Percentiles rank a stretch among this genome's conserved stretches.
Conservation (phyloP, 2,888 invertebrate species). For the Frankliniella intonsa region DNA sequence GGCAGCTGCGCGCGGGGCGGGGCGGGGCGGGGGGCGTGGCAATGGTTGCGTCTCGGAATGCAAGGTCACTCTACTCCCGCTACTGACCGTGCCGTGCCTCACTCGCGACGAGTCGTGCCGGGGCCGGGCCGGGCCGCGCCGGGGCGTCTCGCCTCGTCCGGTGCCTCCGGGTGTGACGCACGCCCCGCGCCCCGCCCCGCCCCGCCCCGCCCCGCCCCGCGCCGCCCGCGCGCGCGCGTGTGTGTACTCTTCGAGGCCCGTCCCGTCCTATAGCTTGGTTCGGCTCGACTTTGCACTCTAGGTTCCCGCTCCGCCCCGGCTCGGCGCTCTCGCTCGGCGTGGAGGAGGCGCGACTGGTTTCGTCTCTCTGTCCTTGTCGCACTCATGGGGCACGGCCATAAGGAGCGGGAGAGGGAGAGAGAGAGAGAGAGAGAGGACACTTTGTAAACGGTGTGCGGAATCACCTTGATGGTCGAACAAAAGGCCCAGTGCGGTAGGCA, state of each 20-base stretch:
- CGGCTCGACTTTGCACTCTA: too few relatives aligned
- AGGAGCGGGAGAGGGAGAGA: too few relatives aligned
- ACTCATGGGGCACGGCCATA: too few relatives aligned
- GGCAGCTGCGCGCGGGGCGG: slow-evolving; percentile 22
- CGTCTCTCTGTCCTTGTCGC: too few relatives aligned
- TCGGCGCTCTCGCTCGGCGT: too few relatives aligned
- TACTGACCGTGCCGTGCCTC: not conserved
- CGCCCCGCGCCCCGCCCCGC: not conserved
- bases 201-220: not conserved
- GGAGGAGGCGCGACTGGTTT: too few relatives aligned
- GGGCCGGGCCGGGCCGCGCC: too few relatives aligned
- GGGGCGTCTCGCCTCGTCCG: not conserved
- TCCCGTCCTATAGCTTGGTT: not conserved
- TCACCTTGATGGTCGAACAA: too few relatives aligned
- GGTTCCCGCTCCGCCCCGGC: too few relatives aligned
- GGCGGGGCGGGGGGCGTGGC: slow-evolving; percentile 25
- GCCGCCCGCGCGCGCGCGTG: not conserved
- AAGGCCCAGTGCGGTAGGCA: too few relatives aligned
- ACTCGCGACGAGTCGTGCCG: not conserved
- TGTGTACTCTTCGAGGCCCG: not conserved
- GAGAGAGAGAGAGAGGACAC: too few relatives aligned
- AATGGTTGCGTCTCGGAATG: slow-evolving; percentile 27
- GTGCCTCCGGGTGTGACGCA: not conserved
- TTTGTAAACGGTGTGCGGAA: too few relatives aligned
- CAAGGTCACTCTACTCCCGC: not conserved